phyloP scores from a whole-genome alignment of 64 coral and sea anemone species.

The Astreopora myriophthalma region DNA sequence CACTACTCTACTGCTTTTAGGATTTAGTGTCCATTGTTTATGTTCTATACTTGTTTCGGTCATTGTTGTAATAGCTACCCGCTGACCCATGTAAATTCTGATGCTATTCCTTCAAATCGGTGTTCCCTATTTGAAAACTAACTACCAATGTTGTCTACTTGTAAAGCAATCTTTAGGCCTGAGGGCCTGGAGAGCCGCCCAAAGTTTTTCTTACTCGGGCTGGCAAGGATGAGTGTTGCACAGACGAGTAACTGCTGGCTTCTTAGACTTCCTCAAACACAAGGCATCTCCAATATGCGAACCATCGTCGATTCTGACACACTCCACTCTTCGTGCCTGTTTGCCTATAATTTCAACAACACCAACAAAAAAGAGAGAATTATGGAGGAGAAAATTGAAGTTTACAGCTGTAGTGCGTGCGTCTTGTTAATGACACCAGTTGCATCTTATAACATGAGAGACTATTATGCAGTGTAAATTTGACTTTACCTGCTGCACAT shows the following conservation, averaged over 20 bases:
- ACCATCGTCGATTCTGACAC: constrained; percentile 38
- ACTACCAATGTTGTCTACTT: not conserved
- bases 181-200: not conserved
- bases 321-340: constrained; percentile 30
- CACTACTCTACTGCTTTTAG: too few species aligned
- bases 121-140: not conserved
- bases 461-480: not conserved
- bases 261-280: not conserved
- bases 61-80: too few species aligned
- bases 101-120: too few species aligned
- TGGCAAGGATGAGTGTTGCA: constrained; percentile 40
- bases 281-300: not conserved
- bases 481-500: constrained; percentile 28
- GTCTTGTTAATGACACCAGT: not conserved
- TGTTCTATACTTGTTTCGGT: too few species aligned
- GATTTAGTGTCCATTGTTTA: too few species aligned
- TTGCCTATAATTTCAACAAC: not conserved
- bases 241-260: not conserved
- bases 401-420: not conserved
- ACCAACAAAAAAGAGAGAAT: not conserved
- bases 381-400: not conserved
- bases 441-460: too few species aligned
- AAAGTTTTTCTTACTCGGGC: constrained; percentile 7
- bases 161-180: too few species aligned
- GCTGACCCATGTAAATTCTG: too few species aligned